Conservation (phyloP, 1,140 invertebrate species). For the Piezodorus guildinii region DNA sequence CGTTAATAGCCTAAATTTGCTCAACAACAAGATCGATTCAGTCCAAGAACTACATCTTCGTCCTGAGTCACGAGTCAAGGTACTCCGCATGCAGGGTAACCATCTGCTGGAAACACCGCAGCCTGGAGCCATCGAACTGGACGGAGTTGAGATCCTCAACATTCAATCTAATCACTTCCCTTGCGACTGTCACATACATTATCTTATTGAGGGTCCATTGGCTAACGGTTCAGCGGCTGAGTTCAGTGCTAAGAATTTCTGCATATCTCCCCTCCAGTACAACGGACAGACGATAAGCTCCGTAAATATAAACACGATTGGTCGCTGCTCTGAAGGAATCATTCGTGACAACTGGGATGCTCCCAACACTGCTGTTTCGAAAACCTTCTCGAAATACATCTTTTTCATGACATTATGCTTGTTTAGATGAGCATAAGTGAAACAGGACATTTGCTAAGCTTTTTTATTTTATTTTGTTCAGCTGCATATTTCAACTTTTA, state of each 20-base stretch:
- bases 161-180: slow-evolving; percentile 67
- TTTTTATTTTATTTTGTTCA: too few relatives aligned
- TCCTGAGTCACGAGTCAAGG: slow-evolving; percentile 51
- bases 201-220: slow-evolving; percentile 57
- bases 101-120: slow-evolving; percentile 60
- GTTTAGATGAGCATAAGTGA: neutral
- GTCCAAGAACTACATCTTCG: slow-evolving; percentile 58
- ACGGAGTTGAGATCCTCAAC: slow-evolving; percentile 52
- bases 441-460: too few relatives aligned
- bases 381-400: neutral
- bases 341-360: slow-evolving; percentile 50
- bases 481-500: too few relatives aligned
- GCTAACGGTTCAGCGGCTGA: slow-evolving; percentile 48
- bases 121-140: slow-evolving; percentile 47
- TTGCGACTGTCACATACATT: slow-evolving; percentile 67
- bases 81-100: slow-evolving; percentile 62
- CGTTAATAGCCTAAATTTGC: slow-evolving; percentile 55
- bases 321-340: slow-evolving; percentile 51
- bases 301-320: slow-evolving; percentile 51
- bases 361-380: neutral
- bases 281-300: slow-evolving; percentile 59
- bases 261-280: slow-evolving; percentile 69
- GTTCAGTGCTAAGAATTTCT: slow-evolving; percentile 64
- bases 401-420: neutral
- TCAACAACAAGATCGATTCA: slow-evolving; percentile 72